phyloP scores from a whole-genome alignment of 2,113 vertebrate genomes.

The Oostethus manadensis region DNA sequence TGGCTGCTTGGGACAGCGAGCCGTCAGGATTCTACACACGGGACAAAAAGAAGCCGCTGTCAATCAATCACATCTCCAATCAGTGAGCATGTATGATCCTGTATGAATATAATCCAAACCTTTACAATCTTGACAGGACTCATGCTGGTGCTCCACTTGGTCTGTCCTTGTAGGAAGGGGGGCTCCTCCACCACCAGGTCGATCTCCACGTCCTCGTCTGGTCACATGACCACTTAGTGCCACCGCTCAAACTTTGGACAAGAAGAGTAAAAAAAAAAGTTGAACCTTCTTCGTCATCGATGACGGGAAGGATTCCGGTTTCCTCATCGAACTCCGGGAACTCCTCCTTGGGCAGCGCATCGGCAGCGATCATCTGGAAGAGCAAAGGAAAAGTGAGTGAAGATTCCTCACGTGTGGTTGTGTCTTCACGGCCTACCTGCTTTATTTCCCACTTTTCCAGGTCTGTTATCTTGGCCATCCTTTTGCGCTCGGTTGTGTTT shows the following conservation, averaged over 20 bases:
- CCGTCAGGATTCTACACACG: conserved; percentile 89
- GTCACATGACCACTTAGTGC: too few species aligned
- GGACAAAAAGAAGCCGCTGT: background rate
- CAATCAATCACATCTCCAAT: background rate
- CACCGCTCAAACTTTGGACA: background rate
- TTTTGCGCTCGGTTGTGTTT: conserved; percentile 86
- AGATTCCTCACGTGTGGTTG: too few species aligned
- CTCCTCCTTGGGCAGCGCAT: conserved; percentile 95
- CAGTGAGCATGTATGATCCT: background rate
- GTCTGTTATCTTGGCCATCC: conserved; percentile 94
- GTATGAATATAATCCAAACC: conserved; percentile 60
- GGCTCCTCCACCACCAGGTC: conserved; percentile 97
- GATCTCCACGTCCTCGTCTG: conserved; percentile 96
- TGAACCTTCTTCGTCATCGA: conserved; percentile 94
- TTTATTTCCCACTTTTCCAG: conserved; percentile 99
- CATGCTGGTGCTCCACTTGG: conserved; percentile 98
- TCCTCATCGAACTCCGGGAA: conserved; percentile 98
- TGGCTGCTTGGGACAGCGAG: conserved; percentile 96
- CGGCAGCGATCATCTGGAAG: conserved; percentile 94
- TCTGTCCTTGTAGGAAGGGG: conserved; percentile 92
- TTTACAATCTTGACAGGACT: conserved; percentile 98
- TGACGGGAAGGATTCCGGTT: conserved; percentile 95
- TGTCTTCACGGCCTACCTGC: conserved; percentile 71
- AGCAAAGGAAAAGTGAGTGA: background rate
- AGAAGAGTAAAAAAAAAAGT: background rate